These are phyloP conservation scores for Phortica magna DNA, from an alignment of 2,888 invertebrate genomes.

Conservation along the genomic window DNA sequence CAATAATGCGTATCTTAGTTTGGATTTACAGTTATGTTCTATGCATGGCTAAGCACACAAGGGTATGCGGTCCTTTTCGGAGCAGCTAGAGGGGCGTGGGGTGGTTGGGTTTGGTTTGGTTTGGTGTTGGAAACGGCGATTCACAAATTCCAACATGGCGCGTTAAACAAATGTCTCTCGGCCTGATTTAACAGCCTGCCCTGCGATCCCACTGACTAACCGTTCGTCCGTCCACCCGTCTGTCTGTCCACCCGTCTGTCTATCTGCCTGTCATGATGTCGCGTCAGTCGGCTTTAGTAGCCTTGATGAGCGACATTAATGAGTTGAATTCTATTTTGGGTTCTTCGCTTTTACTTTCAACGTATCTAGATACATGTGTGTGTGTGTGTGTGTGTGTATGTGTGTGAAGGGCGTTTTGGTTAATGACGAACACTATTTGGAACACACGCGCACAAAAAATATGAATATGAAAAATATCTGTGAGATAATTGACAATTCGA, in stretches of 20 bases:
- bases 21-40: slow-evolving; percentile 25
- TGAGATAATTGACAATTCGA: too few relatives aligned
- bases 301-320: slow-evolving; percentile 29
- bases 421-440: neutral
- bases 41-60: neutral
- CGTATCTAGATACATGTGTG: neutral
- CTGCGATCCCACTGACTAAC: neutral
- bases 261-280: slow-evolving; percentile 9
- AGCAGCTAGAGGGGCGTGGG: neutral
- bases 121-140: neutral
- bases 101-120: neutral
- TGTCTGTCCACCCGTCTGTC: neutral
- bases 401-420: neutral
- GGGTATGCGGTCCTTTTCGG: neutral
- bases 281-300: slow-evolving; percentile 10
- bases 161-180: slow-evolving; percentile 30
- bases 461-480: too few relatives aligned
- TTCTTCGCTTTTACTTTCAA: neutral
- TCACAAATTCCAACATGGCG: slow-evolving; percentile 13
- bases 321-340: slow-evolving; percentile 19
- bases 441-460: neutral
- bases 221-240: neutral
- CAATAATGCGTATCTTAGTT: neutral
- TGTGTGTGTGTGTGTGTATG: neutral
- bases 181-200: neutral